A percentile compares a stretch with the other conserved stretches of the same genome.
Evolutionary conservation across 2,113 vertebrate species (phyloP).

Genomic region (Chauna torquata): DNA sequence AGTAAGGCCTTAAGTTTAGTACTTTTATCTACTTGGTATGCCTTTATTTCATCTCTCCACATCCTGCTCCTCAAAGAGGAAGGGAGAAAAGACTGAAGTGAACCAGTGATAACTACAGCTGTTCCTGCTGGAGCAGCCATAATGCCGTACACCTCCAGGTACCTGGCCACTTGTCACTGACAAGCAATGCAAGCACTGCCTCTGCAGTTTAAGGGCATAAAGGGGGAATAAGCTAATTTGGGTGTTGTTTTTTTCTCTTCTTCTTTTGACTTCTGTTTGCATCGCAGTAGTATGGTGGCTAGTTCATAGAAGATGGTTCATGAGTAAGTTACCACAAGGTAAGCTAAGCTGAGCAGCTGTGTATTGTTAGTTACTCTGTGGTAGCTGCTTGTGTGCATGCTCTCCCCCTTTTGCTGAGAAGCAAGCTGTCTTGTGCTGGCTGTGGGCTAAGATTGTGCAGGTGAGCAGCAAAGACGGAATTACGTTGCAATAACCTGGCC

Average conservation of each 20-base stretch:
- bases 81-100: slow-evolving; percentile 41
- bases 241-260: not conserved
- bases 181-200: not conserved
- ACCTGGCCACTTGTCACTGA: not conserved
- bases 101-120: not conserved
- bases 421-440: not conserved
- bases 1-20: slow-evolving; percentile 41
- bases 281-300: not conserved
- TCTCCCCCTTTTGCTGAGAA: not conserved
- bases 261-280: not conserved
- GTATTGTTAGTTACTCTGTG: not conserved
- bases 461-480: not conserved
- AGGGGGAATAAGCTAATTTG: not conserved
- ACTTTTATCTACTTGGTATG: slow-evolving; percentile 63
- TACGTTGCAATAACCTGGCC: not conserved
- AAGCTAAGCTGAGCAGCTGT: not conserved
- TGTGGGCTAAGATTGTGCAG: not conserved
- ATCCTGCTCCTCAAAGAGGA: slow-evolving; percentile 41
- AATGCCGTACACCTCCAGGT: not conserved
- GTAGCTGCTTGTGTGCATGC: not conserved
- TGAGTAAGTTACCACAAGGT: not conserved
- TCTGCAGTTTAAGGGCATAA: not conserved
- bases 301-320: not conserved
- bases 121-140: not conserved
- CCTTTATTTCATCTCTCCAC: slow-evolving; percentile 65